Conservation (phyloP, 1,140 invertebrate genomes). For the Lucilia cuprina region DNA sequence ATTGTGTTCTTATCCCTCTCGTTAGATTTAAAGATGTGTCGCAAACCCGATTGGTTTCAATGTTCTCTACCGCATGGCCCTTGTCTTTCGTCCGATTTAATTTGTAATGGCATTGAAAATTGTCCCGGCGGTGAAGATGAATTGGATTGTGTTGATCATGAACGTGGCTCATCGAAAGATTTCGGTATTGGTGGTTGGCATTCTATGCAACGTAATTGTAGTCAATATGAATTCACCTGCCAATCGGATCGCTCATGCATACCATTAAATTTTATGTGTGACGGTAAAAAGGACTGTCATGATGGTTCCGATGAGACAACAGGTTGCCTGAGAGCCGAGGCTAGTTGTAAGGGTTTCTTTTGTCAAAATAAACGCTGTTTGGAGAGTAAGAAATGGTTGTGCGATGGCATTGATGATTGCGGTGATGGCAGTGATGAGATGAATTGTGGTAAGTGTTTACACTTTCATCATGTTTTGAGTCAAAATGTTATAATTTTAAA, state of each 20-base stretch:
- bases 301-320: slow-evolving; percentile 77
- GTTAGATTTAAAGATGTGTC: slow-evolving; percentile 53
- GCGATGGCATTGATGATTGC: slow-evolving; percentile 67
- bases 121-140: slow-evolving; percentile 66
- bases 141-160: slow-evolving; percentile 44
- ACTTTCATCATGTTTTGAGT: no score
- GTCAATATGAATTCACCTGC: slow-evolving; percentile 66
- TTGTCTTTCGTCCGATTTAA: slow-evolving; percentile 61
- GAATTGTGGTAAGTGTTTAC: slow-evolving; percentile 67
- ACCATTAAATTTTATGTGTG: slow-evolving; percentile 71
- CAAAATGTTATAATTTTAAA: no score
- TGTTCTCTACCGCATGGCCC: slow-evolving; percentile 53
- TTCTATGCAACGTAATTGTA: slow-evolving; percentile 56
- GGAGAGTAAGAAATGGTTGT: slow-evolving; percentile 50
- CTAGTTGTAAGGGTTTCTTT: slow-evolving; percentile 50
- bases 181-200: slow-evolving; percentile 32
- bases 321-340: slow-evolving; percentile 62
- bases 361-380: slow-evolving; percentile 55
- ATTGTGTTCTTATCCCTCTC: background rate
- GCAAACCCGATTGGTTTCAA: slow-evolving; percentile 57
- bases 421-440: slow-evolving; percentile 72
- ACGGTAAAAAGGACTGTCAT: slow-evolving; percentile 77
- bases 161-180: background rate
- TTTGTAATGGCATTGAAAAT: slow-evolving; percentile 66
- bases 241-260: slow-evolving; percentile 71